These are phyloP conservation scores for Epistrophe eligans DNA, from an alignment of 2,888 invertebrate genomes.

Conservation along the genomic window DNA sequence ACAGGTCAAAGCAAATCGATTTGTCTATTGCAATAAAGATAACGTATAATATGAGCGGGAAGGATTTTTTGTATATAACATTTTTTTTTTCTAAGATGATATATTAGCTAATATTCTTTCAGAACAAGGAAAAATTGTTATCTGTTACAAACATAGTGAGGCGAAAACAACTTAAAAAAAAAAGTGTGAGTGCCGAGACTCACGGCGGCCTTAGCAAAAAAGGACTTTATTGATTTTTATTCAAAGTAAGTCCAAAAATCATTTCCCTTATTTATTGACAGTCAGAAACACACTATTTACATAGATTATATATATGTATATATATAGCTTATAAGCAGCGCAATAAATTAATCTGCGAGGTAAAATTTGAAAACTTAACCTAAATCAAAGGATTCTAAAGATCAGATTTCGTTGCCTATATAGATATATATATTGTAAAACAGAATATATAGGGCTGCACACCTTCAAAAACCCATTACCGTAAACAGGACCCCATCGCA, in stretches of 20 bases:
- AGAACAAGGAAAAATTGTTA: too few relatives aligned
- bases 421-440: not conserved
- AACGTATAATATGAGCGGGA: not conserved
- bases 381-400: conserved; percentile 64
- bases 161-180: too few relatives aligned
- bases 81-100: too few relatives aligned
- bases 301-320: too few relatives aligned
- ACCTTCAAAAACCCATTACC: conserved; percentile 32
- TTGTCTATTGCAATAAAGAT: conserved; percentile 20
- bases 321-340: not conserved
- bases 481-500: conserved; percentile 13
- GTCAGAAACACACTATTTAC: too few relatives aligned
- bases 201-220: too few relatives aligned
- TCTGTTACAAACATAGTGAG: too few relatives aligned
- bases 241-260: too few relatives aligned
- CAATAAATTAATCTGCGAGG: conserved; percentile 60
- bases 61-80: not conserved
- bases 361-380: conserved; percentile 63
- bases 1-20: conserved; percentile 9
- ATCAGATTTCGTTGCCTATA: conserved; percentile 62
- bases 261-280: too few relatives aligned
- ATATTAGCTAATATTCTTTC: too few relatives aligned
- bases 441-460: conserved; percentile 20
- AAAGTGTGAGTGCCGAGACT: too few relatives aligned
- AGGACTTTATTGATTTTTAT: too few relatives aligned